Evolutionary conservation across 2,797 vertebrate species (phyloP), one percentile per base, ranked within the genome.

Genomic region (Rhincodon typus): DNA sequence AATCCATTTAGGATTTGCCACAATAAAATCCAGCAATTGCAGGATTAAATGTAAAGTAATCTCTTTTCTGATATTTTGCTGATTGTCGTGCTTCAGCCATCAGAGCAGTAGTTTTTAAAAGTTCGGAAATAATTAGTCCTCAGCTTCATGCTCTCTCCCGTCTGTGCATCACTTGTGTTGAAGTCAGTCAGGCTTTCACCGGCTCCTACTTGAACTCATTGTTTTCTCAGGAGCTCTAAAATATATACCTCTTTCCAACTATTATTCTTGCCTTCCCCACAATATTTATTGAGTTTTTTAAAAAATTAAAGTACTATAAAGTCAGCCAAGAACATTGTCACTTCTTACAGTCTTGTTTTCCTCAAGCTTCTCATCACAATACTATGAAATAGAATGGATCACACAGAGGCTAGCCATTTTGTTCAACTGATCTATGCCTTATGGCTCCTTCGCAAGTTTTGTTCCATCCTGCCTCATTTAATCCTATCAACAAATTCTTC

Each of bases 1-100:
- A 95, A 77, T 95, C 46, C 30, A 77, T 95, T 95, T 74, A n/a
- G 70, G 23, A 53, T 50, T 72, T 95, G 46, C 10, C 53, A 77
- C 53, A 77, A 57, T 50, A 50, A 95, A 95, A 34, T 74, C 27
- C 30, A 72, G 27, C 27, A 2, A 13, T 77, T 53, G 46, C 13
- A 53, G 17, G 34, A 46, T 19, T 95, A 13, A 34, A 77, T 72
- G 50, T 95, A 53, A 95, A 0, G 30, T 21, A 91, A 62, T 91
- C 30, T 12, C 23, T n/a, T 66, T 66, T 25, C 7, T 46, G 19
- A 95, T 66, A 4, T 53, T 74, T 94, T n/a, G 5, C 23, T 30
- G 62, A 38, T n/a, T 25, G 66, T 42, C 38, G 69, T 53, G 46
- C 67, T 46, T 94, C 69, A 72, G 38, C 46, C 25, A 19, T 50